Conservation (phyloP, 2,113 vertebrate genomes). For the Lasiurus borealis region DNA sequence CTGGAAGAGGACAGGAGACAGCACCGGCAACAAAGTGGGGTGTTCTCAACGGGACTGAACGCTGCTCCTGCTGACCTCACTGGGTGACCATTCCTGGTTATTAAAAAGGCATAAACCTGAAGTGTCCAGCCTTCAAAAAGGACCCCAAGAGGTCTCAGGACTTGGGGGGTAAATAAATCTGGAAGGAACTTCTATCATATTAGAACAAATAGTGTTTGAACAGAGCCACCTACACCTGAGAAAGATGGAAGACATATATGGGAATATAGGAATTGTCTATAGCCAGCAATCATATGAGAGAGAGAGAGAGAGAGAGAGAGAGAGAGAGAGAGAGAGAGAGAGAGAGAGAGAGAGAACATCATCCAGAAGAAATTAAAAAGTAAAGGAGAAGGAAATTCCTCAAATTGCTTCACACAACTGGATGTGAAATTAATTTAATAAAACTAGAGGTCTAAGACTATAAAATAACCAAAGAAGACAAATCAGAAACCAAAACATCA, state of each 20-base stretch:
- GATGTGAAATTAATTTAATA: background rate
- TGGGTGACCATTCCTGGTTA: too few species aligned
- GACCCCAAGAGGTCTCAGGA: background rate
- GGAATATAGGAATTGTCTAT: background rate
- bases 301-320: background rate
- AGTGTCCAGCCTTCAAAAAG: background rate
- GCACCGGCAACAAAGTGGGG: background rate
- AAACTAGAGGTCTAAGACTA: background rate
- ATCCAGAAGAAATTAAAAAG: background rate
- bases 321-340: too few species aligned
- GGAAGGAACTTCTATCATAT: background rate
- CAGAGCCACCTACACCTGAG: background rate
- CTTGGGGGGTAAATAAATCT: background rate
- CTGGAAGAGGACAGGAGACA: background rate
- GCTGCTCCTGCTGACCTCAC: background rate
- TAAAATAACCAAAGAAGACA: background rate
- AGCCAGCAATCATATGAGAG: background rate
- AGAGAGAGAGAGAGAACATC: background rate
- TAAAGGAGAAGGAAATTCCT: background rate
- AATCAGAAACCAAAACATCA: background rate
- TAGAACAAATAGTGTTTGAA: background rate
- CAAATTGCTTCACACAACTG: background rate
- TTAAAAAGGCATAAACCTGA: background rate
- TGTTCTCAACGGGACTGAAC: background rate
- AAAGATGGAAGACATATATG: background rate